These are phyloP conservation scores for Sesamia nonagrioides DNA, from an alignment of 1,140 invertebrate species.

Conservation along the genomic window DNA sequence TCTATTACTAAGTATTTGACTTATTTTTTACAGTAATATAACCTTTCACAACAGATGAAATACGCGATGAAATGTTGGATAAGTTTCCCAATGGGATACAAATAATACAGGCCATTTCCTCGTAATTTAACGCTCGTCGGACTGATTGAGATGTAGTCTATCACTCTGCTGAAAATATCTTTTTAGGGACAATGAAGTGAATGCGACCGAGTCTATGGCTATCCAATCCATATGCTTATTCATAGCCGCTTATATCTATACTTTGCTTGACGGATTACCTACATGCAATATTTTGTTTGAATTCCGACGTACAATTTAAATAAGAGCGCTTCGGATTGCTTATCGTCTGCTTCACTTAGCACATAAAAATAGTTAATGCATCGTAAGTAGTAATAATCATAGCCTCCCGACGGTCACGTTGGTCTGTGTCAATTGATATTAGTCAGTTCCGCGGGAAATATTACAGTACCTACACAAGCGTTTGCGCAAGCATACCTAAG, in stretches of 20 bases:
- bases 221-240: neutral
- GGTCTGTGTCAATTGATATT: no score
- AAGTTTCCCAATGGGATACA: neutral
- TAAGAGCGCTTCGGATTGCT: no score
- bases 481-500: no score
- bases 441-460: no score
- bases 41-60: neutral
- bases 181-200: neutral
- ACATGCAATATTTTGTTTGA: neutral
- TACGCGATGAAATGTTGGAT: constrained; percentile 4
- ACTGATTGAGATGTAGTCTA: neutral
- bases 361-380: no score
- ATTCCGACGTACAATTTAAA: no score
- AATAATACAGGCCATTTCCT: neutral
- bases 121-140: neutral
- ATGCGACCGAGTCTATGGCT: neutral
- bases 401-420: no score
- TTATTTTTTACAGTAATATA: constrained; percentile 1
- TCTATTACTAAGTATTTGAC: constrained; percentile 10
- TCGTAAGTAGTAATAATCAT: no score
- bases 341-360: no score
- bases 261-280: neutral
- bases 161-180: neutral
- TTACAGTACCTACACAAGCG: no score
- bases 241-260: neutral